Evolutionary conservation across 1,140 invertebrate species (phyloP), one percentile per base, ranked within the genome.

Genomic region (Sinella curviseta): DNA sequence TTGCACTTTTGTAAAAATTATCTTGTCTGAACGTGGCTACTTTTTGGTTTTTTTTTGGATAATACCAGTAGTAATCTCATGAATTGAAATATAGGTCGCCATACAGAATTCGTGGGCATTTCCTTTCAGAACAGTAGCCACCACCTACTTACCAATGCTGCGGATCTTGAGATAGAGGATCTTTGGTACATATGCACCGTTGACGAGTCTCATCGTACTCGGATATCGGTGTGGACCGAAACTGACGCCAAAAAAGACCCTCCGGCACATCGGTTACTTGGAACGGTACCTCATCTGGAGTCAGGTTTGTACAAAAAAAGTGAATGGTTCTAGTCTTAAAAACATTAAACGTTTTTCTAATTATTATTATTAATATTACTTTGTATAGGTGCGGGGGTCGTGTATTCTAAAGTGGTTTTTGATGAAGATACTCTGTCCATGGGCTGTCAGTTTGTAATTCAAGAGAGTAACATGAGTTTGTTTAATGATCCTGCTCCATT

Each of bases 361-460:
- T n/a, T n/a, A n/a, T n/a, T n/a, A n/a, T n/a, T n/a, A n/a, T n/a
- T n/a, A n/a, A n/a, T n/a, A 60, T 4, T 60, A 17, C 17, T 48
- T 48, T 48, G 17, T 8, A 26, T 60, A 60, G 55, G 65, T 2
- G 24, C 24, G 26, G 65, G 65, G n/a, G 65, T 70, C 12, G 65
- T 70, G 4, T 70, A 31, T 70, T 70, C 65, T 3, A 70, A 70
- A 70, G 31, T 70, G 26, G 12, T 14, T 4, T 70, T 31, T n/a
- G 65, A 70, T n/a, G 31, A 33, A 12, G 26, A 70, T n/a, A 16
- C 12, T 4, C 3, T 31, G 4, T 31, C 65, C 4, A 31, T 70
- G 28, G 65, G 65, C 8, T 70, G 65, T n/a, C 65, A 70, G 65
- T 70, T 70, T 70, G 65, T 70, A 8, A 70, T 70, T 30, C 65